phyloP scores from a whole-genome alignment of 2,797 vertebrate species.

The Lutjanus argentimaculatus region DNA sequence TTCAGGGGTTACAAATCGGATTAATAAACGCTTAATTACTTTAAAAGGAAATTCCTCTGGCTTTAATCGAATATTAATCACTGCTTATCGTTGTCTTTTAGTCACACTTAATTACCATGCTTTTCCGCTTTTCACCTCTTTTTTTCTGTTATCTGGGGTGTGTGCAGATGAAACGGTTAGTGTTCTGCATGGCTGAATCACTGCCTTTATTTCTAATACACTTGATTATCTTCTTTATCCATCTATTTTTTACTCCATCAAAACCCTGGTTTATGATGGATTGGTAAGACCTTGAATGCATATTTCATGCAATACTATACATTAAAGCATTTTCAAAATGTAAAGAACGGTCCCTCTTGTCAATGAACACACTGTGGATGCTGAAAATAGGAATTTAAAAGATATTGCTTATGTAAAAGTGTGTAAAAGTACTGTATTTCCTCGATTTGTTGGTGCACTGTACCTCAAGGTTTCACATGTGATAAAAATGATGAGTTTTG shows the following conservation, averaged over 20 bases:
- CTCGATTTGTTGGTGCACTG: conserved; percentile 18
- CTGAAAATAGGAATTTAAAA: conserved; percentile 27
- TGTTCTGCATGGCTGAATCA: conserved; percentile 68
- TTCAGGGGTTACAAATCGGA: conserved; percentile 88
- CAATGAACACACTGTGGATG: conserved; percentile 17
- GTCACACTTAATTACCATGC: conserved; percentile 86
- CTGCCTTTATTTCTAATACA: conserved; percentile 66
- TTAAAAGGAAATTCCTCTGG: conserved; percentile 87
- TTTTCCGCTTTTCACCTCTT: conserved; percentile 69
- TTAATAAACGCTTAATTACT: conserved; percentile 89
- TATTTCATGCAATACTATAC: conserved; percentile 32
- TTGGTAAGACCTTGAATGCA: conserved; percentile 52
- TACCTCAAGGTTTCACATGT: conserved; percentile 28
- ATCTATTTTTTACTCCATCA: conserved; percentile 45
- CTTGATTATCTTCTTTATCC: conserved; percentile 56
- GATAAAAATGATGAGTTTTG: conserved; percentile 31
- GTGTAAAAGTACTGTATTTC: conserved; percentile 18
- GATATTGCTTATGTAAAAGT: conserved; percentile 10
- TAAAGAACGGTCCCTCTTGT: conserved; percentile 10
- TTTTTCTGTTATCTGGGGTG: conserved; percentile 50
- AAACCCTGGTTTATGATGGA: conserved; percentile 35
- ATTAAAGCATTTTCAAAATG: conserved; percentile 41
- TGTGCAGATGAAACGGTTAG: conserved; percentile 52
- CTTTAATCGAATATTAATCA: conserved; percentile 89
- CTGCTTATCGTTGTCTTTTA: conserved; percentile 87